Conservation (phyloP, 1,140 invertebrate species). For the Onthophagus taurus region DNA sequence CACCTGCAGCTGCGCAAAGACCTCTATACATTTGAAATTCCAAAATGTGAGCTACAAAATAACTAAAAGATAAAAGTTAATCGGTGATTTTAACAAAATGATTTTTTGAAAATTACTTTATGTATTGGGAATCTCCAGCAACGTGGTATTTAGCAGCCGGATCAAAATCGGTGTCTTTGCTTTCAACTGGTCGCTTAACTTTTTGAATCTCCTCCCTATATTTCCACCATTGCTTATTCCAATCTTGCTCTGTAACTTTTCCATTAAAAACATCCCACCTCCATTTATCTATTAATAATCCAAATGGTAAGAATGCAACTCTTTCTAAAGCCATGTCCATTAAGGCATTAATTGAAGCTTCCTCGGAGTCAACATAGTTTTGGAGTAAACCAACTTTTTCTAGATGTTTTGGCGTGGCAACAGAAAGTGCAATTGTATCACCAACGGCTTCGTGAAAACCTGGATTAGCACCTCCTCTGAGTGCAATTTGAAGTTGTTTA, state of each 20-base stretch:
- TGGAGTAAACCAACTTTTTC: conserved; percentile 42
- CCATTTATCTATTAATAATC: conserved; percentile 44
- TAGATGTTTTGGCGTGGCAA: conserved; percentile 49
- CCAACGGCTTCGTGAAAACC: conserved; percentile 66
- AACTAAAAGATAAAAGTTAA: conserved; percentile 36
- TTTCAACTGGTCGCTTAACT: conserved; percentile 31
- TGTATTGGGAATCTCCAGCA: conserved; percentile 39
- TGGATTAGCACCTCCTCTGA: conserved; percentile 63
- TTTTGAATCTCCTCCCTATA: conserved; percentile 19
- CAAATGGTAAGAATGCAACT: conserved; percentile 50
- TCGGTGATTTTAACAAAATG: not conserved
- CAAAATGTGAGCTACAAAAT: conserved; percentile 50
- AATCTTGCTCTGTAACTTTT: conserved; percentile 37
- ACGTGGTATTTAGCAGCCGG: conserved; percentile 57
- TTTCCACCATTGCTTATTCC: conserved; percentile 52
- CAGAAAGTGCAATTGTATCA: conserved; percentile 57
- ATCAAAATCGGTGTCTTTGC: conserved; percentile 50
- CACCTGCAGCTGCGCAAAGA: conserved; percentile 47
- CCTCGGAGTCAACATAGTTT: conserved; percentile 35
- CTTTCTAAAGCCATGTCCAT: conserved; percentile 54
- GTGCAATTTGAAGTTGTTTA: conserved; percentile 53
- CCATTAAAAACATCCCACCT: conserved; percentile 50
- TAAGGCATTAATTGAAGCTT: conserved; percentile 51
- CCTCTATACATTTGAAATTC: conserved; percentile 57
- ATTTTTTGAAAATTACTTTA: conserved; percentile 16